Base-by-base conservation (phyloP, 2,113 vertebrate genomes). In the Petaurus breviceps region DNA sequence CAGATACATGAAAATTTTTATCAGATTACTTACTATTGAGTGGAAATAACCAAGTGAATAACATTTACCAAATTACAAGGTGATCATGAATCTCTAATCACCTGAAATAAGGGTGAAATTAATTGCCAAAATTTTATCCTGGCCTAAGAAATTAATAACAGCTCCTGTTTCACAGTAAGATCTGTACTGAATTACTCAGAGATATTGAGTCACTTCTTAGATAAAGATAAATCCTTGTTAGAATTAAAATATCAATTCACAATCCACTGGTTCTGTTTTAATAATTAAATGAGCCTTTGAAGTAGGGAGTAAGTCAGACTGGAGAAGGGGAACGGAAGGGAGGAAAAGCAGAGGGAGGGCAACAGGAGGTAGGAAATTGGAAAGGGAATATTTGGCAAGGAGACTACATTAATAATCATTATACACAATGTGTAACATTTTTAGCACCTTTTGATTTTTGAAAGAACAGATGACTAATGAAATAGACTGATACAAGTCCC, bases 211-310 rank as follows among this genome's bases (percentile, higher is more conserved):
- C 96, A 61, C 51, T 54, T 96, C 89, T 92, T 23, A 43, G 52
- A 26, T 68, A 84, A 97, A 96, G 94, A 91, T 90, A 97, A 96
- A 98, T 95, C 57, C 61, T 11, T 77, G 89, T 95, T 97, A 96
- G 97, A 96, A 98, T 98, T 94, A 96, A 97, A 97, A 98, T 96
- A 90, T 95, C 96, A 97, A 96, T 96, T 95, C 91, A 95, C 93
- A 97, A 94, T 97, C 92, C 95, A n/a, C 54, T 98, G 95, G 97
- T 96, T 92, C 8, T 96, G 94, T 96, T 97, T 98, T 97, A 92
- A 94, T 94, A 98, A 96, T 98, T 96, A 97, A 95, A 94, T 95
- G 96, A 54, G 51, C 43, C 97, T 98, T 91, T 94, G 95, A 95
- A n/a, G 92, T 91, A 61, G 53, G n/a, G 54, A 91, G 28, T 10